Base-by-base conservation (phyloP, 1,140 invertebrate genomes). In the Telenomus remus region DNA sequence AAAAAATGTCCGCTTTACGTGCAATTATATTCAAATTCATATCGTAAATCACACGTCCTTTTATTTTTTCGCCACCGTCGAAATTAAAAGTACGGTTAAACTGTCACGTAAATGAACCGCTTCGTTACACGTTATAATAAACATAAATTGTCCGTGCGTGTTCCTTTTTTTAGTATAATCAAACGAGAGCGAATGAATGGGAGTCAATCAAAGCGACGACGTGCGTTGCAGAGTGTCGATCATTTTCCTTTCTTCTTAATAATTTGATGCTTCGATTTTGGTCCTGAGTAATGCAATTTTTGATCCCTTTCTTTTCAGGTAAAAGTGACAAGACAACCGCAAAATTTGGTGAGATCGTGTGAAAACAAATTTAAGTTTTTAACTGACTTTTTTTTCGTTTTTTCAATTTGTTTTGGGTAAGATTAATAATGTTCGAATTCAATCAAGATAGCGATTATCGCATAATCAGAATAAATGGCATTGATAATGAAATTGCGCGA, bases 41-140 rank as follows among this genome's bases (percentile, higher is more conserved):
- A 44, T 59, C 4, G 35, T 50, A 27, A 34, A 61, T 61, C 19
- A 57, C 34, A 43, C 33, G 27, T 42, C n/a, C 54, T 10, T 27
- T 27, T 3, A 27, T 27, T 27, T 27, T 27, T 27, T 27, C 19
- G 2, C 19, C 19, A 27, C 1, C 6, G 19, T 27, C 6, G 19
- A 27, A 27, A 27, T 27, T 27, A 27, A 27, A 27, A n/a, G 47
- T 13, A 49, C 14, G 53, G 16, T 65, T 48, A 64, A 53, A 72
- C 49, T 73, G 70, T 73, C 61, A 60, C 61, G 55, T 73, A 60
- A 60, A 73, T 73, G 65, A 65, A 65, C 55, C 55, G 54, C 60
- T 65, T 65, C 19, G 6, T 27, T 27, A 27, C 6, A 27, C 43
- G 65, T 73, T 73, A 60, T 60, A 73, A 73, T 73, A 65, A 42